A percentile compares a stretch with the other conserved stretches of the same genome.
Evolutionary conservation across 2,113 vertebrate genomes (phyloP).

Genomic region (Ascaphus truei): DNA sequence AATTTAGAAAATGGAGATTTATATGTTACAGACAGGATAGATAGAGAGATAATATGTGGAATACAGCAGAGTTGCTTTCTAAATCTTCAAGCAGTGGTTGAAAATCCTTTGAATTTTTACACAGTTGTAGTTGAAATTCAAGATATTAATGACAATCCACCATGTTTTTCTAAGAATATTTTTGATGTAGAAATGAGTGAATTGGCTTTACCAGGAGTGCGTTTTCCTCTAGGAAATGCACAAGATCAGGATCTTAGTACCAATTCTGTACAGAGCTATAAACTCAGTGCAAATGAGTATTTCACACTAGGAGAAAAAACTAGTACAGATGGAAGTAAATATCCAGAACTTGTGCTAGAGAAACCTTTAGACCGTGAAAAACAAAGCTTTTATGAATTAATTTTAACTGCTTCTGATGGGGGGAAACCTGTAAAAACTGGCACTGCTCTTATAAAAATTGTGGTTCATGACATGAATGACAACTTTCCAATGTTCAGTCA

Average conservation of each 20-base stretch:
- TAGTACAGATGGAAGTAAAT: constrained; percentile 46
- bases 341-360: constrained; percentile 48
- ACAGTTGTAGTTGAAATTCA: constrained; percentile 36
- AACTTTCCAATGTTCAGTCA: constrained; percentile 61
- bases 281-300: constrained; percentile 40
- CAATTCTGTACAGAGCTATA: constrained; percentile 57
- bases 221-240: constrained; percentile 40
- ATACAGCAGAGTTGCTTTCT: constrained; percentile 49
- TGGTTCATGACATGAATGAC: constrained; percentile 65
- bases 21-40: constrained; percentile 51
- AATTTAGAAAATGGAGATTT: constrained; percentile 53
- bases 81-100: constrained; percentile 52
- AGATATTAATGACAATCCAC: constrained; percentile 66
- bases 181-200: constrained; percentile 51
- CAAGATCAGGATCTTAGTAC: constrained; percentile 43
- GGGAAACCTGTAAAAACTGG: constrained; percentile 43
- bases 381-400: constrained; percentile 21
- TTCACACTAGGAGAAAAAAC: constrained; percentile 52
- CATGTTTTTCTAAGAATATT: constrained; percentile 39
- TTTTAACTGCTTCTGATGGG: constrained; percentile 44
- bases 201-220: constrained; percentile 35
- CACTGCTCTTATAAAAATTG: constrained; percentile 49
- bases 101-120: constrained; percentile 40
- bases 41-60: constrained; percentile 55
- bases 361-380: constrained; percentile 41